These are phyloP conservation scores for Triplophysa bombifrons DNA, from an alignment of 2,797 vertebrate species.

Conservation along the genomic window DNA sequence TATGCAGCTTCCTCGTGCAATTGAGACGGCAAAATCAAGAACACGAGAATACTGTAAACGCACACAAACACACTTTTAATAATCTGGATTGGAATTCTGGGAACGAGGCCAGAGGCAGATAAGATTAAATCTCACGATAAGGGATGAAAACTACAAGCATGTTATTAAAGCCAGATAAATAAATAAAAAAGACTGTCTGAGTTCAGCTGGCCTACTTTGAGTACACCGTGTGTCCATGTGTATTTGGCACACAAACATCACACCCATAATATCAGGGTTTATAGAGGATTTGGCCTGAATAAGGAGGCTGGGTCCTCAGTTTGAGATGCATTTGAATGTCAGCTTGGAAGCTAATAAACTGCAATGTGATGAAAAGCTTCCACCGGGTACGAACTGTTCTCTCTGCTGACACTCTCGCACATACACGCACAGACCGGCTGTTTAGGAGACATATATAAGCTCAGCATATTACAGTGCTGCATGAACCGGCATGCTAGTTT, in stretches of 20 bases:
- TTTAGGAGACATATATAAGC: slow-evolving; percentile 29
- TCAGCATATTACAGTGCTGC: slow-evolving; percentile 27
- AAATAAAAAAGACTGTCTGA: slow-evolving; percentile 26
- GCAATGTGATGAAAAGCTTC: background rate
- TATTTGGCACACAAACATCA: slow-evolving; percentile 9
- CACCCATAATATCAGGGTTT: slow-evolving; percentile 14
- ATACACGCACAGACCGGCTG: slow-evolving; percentile 17
- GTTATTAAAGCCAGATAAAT: slow-evolving; percentile 40
- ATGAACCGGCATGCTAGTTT: slow-evolving; percentile 47
- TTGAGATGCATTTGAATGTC: slow-evolving; percentile 21
- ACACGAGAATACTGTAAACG: background rate
- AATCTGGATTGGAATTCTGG: slow-evolving; percentile 42
- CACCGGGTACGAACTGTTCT: slow-evolving; percentile 5
- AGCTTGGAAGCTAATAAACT: background rate
- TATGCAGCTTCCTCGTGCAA: background rate
- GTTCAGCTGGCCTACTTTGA: slow-evolving; percentile 27
- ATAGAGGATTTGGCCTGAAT: slow-evolving; percentile 11
- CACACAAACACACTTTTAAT: slow-evolving; percentile 13
- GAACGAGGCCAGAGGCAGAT: slow-evolving; percentile 34
- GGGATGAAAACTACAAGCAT: slow-evolving; percentile 31
- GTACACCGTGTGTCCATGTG: background rate
- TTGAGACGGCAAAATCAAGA: background rate
- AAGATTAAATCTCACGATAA: slow-evolving; percentile 39
- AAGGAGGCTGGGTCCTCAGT: background rate
- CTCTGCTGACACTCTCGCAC: slow-evolving; percentile 4